These are phyloP conservation scores for Tinea semifulvella DNA, from an alignment of 2,888 invertebrate species.

Conservation along the genomic window DNA sequence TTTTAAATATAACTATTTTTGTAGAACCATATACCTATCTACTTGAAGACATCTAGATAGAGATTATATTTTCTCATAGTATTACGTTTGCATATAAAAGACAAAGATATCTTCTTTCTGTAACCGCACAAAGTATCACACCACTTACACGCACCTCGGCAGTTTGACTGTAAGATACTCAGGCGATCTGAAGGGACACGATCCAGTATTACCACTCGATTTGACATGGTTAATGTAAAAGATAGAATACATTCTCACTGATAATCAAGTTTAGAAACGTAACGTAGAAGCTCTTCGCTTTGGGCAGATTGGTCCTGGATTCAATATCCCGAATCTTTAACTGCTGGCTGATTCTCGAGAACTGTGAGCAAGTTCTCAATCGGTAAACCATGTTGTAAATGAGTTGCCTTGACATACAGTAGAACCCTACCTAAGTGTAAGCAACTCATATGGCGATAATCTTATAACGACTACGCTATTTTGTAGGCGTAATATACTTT, in stretches of 20 bases:
- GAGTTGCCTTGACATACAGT: slow-evolving; percentile 54
- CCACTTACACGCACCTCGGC: slow-evolving; percentile 10
- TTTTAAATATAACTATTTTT: slow-evolving; percentile 64
- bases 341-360: neutral
- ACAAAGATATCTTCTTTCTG: slow-evolving; percentile 29
- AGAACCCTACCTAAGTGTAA: slow-evolving; percentile 30
- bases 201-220: slow-evolving; percentile 2
- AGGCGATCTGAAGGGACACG: slow-evolving; percentile 10
- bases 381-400: slow-evolving; percentile 27
- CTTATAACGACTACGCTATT: slow-evolving; percentile 67
- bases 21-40: slow-evolving; percentile 61
- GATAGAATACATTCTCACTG: slow-evolving; percentile 8
- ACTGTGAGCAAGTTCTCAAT: slow-evolving; percentile 6
- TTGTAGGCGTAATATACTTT: slow-evolving; percentile 69
- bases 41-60: slow-evolving; percentile 56
- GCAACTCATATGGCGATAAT: slow-evolving; percentile 64
- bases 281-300: slow-evolving; percentile 12
- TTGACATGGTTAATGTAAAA: slow-evolving; percentile 3
- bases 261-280: neutral
- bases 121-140: slow-evolving; percentile 38
- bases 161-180: slow-evolving; percentile 5
- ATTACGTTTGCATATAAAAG: slow-evolving; percentile 49
- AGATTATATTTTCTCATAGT: slow-evolving; percentile 57
- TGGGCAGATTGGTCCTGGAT: slow-evolving; percentile 7
- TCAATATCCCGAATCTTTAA: slow-evolving; percentile 2